Percentiles rank a stretch among this genome's conserved stretches.
phyloP scores from a whole-genome alignment of 2,797 vertebrate species.

The Hephaestus fuliginosus region DNA sequence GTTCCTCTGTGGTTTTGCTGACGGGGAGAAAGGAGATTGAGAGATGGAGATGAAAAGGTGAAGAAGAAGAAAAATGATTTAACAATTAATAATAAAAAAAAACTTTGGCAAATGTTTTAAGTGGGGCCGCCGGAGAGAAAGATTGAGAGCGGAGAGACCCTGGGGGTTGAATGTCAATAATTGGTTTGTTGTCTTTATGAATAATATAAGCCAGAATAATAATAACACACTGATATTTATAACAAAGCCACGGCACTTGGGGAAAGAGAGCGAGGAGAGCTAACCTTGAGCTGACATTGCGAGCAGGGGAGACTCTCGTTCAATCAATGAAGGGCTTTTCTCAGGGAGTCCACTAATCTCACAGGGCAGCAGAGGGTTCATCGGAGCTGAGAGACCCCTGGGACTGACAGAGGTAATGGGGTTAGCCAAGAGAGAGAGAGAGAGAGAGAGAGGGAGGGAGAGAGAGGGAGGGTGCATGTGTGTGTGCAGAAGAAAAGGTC shows the following conservation, averaged over 20 bases:
- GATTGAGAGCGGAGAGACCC: constrained; percentile 23
- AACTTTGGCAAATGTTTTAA: constrained; percentile 53
- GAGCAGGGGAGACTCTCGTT: constrained; percentile 63
- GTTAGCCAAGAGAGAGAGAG: constrained; percentile 61
- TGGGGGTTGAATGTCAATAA: constrained; percentile 62
- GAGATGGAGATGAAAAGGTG: constrained; percentile 42
- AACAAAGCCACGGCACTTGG: constrained; percentile 58
- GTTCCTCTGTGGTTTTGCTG: constrained; percentile 54
- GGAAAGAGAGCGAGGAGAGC: constrained; percentile 33
- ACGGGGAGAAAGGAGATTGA: constrained; percentile 38
- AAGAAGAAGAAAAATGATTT: constrained; percentile 38
- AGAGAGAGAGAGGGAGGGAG: not conserved
- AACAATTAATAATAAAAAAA: constrained; percentile 64
- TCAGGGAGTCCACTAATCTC: constrained; percentile 85
- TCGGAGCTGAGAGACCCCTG: constrained; percentile 76
- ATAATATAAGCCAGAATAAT: constrained; percentile 66
- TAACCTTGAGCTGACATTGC: constrained; percentile 84
- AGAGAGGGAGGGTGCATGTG: not conserved
- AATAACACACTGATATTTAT: constrained; percentile 63
- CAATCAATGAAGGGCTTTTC: constrained; percentile 82
- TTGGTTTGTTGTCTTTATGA: constrained; percentile 63
- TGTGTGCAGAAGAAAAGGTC: constrained; percentile 19
- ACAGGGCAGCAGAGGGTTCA: constrained; percentile 79
- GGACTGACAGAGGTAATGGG: constrained; percentile 78
- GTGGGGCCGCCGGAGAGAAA: constrained; percentile 38